phyloP scores from a whole-genome alignment of 2,113 vertebrate species.

The Tachycineta bicolor region DNA sequence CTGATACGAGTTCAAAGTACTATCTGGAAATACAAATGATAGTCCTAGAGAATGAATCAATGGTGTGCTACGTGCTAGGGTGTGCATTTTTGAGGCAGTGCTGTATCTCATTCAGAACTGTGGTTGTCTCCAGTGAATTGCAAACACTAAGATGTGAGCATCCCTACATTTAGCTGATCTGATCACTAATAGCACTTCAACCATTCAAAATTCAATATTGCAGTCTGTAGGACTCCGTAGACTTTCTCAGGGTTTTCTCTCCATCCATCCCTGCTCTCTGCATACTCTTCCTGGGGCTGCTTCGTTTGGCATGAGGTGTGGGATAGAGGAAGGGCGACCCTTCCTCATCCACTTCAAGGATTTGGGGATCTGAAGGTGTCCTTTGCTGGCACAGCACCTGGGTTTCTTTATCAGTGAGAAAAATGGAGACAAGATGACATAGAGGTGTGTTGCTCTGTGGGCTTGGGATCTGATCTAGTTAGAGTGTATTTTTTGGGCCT shows the following conservation, averaged over 20 bases:
- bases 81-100: background rate
- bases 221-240: background rate
- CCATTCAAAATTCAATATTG: background rate
- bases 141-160: accelerated
- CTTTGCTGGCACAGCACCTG: background rate
- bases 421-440: background rate
- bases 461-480: background rate
- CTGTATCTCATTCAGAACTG: background rate
- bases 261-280: background rate
- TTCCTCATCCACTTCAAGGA: background rate
- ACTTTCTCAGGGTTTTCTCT: background rate
- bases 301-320: accelerated
- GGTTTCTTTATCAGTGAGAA: background rate
- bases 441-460: background rate
- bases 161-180: background rate
- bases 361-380: background rate
- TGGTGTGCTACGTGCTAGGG: background rate
- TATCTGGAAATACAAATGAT: background rate
- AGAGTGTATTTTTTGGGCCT: background rate
- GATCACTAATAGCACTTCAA: background rate
- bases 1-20: background rate
- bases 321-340: background rate
- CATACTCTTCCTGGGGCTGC: too few relatives aligned
- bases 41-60: background rate
- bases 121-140: background rate